phyloP scores from a whole-genome alignment of 2,888 invertebrate genomes.

The Brachyptera risi region DNA sequence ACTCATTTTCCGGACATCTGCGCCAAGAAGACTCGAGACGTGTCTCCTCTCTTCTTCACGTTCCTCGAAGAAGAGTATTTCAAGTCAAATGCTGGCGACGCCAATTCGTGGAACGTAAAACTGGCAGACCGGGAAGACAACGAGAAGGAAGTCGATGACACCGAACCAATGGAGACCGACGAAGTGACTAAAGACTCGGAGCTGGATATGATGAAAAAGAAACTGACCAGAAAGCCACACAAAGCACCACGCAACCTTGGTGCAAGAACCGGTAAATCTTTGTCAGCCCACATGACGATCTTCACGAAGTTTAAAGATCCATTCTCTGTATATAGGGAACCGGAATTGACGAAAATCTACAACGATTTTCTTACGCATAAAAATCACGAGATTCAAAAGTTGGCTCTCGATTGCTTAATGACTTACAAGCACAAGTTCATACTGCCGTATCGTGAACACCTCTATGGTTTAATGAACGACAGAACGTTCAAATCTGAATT shows the following conservation, averaged over 20 bases:
- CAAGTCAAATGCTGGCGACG: slow-evolving; percentile 54
- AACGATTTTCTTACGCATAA: slow-evolving; percentile 76
- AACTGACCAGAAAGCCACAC: slow-evolving; percentile 18
- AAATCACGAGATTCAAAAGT: slow-evolving; percentile 75
- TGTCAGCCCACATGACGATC: slow-evolving; percentile 67
- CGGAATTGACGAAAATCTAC: slow-evolving; percentile 69
- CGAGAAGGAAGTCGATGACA: slow-evolving; percentile 43
- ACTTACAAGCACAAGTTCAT: slow-evolving; percentile 80
- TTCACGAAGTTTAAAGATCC: slow-evolving; percentile 79
- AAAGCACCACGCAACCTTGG: slow-evolving; percentile 1
- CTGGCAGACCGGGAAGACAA: slow-evolving; percentile 43
- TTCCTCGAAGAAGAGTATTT: slow-evolving; percentile 70
- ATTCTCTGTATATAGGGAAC: slow-evolving; percentile 69
- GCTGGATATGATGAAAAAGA: slow-evolving; percentile 34
- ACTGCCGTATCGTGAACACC: slow-evolving; percentile 71
- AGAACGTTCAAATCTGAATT: slow-evolving; percentile 84
- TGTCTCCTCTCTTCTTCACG: slow-evolving; percentile 73
- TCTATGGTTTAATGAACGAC: slow-evolving; percentile 79
- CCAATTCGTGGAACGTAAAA: slow-evolving; percentile 53
- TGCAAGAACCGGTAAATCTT: slow-evolving; percentile 36
- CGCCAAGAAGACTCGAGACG: slow-evolving; percentile 74
- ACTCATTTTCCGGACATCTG: slow-evolving; percentile 66
- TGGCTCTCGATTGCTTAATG: slow-evolving; percentile 79
- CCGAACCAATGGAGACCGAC: slow-evolving; percentile 39
- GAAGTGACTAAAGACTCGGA: slow-evolving; percentile 34